These are phyloP conservation scores for Uria lomvia DNA, from an alignment of 2,113 vertebrate species.

Conservation along the genomic window DNA sequence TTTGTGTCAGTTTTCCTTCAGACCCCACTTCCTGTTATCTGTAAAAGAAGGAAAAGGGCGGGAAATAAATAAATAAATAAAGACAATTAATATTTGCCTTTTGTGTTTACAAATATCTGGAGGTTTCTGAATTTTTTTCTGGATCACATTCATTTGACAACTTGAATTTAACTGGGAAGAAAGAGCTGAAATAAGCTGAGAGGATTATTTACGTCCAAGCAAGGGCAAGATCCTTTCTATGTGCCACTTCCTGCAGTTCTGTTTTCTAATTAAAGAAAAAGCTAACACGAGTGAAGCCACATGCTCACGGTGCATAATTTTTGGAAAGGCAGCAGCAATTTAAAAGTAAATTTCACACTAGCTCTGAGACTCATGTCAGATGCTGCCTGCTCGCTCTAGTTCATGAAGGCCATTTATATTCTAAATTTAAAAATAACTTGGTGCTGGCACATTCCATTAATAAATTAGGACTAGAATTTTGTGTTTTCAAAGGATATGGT, in stretches of 20 bases:
- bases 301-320: conserved; percentile 77
- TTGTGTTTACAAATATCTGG: neutral
- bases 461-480: conserved; percentile 69
- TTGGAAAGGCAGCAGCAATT: conserved; percentile 68
- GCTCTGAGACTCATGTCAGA: conserved; percentile 71
- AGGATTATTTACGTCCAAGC: conserved; percentile 51
- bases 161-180: neutral
- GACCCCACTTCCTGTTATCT: neutral
- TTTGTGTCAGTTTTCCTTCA: neutral
- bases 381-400: conserved; percentile 71
- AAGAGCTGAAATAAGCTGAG: conserved; percentile 47
- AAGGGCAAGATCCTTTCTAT: conserved; percentile 41
- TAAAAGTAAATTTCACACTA: conserved; percentile 76
- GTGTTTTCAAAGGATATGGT: conserved; percentile 61
- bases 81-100: neutral
- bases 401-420: conserved; percentile 76
- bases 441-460: conserved; percentile 70
- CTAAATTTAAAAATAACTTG: conserved; percentile 73
- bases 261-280: conserved; percentile 73
- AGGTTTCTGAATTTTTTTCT: neutral
- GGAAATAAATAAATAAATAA: neutral
- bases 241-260: conserved; percentile 51
- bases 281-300: conserved; percentile 58
- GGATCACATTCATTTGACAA: neutral
- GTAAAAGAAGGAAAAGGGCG: neutral